phyloP scores from a whole-genome alignment of 2,888 invertebrate genomes.

The Sarcophaga rosellei region DNA sequence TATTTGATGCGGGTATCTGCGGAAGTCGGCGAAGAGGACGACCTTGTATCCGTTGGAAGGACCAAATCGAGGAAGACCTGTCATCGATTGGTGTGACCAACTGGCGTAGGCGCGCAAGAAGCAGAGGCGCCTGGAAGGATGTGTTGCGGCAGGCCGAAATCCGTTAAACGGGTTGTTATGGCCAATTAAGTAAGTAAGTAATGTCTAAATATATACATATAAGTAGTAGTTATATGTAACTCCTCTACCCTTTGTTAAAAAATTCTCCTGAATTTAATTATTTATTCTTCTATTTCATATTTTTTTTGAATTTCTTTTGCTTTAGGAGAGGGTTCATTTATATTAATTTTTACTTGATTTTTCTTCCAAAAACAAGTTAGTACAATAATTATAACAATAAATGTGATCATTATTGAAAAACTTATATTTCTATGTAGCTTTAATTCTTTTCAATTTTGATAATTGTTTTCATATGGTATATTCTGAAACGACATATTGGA shows the following conservation, averaged over 20 bases:
- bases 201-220: too few species aligned
- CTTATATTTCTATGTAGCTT: conserved; percentile 43
- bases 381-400: conserved; percentile 31
- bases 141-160: too few species aligned
- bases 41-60: too few species aligned
- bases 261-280: conserved; percentile 35
- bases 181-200: too few species aligned
- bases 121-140: too few species aligned
- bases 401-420: conserved; percentile 25
- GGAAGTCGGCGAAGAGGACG: too few species aligned
- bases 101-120: too few species aligned
- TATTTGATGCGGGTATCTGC: too few species aligned
- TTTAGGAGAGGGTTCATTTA: conserved; percentile 28
- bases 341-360: conserved; percentile 50
- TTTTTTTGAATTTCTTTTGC: conserved; percentile 25
- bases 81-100: too few species aligned
- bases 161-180: too few species aligned
- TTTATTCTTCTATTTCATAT: conserved; percentile 34
- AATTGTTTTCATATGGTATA: conserved; percentile 30
- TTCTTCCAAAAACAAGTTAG: conserved; percentile 23
- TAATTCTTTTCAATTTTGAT: conserved; percentile 24
- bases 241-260: conserved; percentile 26
- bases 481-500: conserved; percentile 32
- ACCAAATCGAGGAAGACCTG: too few species aligned
- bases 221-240: too few species aligned